Percentiles rank a stretch among this genome's conserved stretches.
These are phyloP conservation scores for Chitala chitala DNA, from an alignment of 2,113 vertebrate species.

Conservation along the genomic window DNA sequence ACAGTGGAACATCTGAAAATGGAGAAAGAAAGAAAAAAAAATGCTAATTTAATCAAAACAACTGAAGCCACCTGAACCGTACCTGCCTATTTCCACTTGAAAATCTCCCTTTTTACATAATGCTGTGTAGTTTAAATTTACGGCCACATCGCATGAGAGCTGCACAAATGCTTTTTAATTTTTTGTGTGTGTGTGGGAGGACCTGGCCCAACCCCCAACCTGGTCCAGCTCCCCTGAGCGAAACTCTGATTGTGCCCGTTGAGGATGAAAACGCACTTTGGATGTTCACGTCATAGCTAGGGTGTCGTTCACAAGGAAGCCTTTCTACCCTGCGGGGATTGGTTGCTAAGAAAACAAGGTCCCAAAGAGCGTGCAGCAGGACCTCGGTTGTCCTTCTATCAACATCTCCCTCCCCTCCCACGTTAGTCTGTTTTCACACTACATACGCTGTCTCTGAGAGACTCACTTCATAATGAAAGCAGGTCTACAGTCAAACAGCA, in stretches of 20 bases:
- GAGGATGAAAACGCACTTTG: not conserved
- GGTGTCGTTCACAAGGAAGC: constrained; percentile 21
- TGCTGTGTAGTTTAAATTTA: constrained; percentile 13
- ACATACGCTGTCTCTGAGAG: not conserved
- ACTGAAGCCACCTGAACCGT: too few species aligned
- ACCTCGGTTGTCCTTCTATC: not conserved
- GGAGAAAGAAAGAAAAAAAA: too few species aligned
- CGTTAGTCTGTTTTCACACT: not conserved
- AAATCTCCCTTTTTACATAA: not conserved
- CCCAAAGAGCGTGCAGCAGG: not conserved
- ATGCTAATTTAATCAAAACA: too few species aligned
- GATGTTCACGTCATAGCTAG: constrained; percentile 23
- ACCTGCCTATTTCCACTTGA: not conserved
- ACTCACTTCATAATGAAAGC: too few species aligned
- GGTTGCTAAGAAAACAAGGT: constrained; percentile 35
- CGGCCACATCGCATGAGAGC: not conserved
- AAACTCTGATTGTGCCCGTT: constrained; percentile 19
- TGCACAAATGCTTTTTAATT: constrained; percentile 18
- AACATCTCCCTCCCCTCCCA: not conserved
- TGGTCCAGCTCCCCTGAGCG: constrained; percentile 11
- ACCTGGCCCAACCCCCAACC: not conserved
- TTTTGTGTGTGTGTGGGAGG: not conserved
- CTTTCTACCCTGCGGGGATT: constrained; percentile 6
- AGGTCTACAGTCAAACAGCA: too few species aligned
- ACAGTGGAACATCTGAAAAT: too few species aligned